Base-by-base conservation (phyloP, 2,113 vertebrate species). In the Theropithecus gelada region DNA sequence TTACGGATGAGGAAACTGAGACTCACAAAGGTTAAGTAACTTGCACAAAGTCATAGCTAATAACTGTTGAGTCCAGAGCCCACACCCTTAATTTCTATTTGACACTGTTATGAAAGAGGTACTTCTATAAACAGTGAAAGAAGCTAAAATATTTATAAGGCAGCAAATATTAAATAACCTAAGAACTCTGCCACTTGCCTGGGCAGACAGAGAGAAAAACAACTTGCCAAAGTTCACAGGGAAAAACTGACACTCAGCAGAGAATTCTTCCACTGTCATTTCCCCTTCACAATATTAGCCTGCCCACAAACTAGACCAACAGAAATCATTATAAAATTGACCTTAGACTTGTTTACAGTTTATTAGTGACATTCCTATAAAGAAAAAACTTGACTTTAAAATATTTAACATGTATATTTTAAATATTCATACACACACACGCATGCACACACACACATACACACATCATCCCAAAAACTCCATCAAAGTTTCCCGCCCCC, bases 361-460 rank as follows among this genome's bases (percentile, higher is more conserved):
- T 90, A 86, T 88, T 79, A 76, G 40, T 91, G 96, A 90, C 27
- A 59, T 92, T 90, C 12, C 48, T 68, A 48, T 45, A 75, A 94
- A 89, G 25, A 48, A 84, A 82, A 68, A 61, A 70, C 38, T 20
- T 61, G 59, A 48, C 66, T 30, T 61, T 57, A 75, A 70, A 55
- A 94, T 79, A 27, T 89, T 88, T 89, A 88, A 59, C 7, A 72
- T 2, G 30, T 17, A 32, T 32, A 64, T 64, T 32, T 64, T 64
- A 64, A 64, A 64, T 64, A 30, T 30, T 30, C 27, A 32, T 64
- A 14, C 30, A 64, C 30, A 64, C 30, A 64, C 11, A 30, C 17
- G 6, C 18, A 7, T 2, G 2, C 1, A 27, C 8, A 25, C 22
- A 11, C 61, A 64, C 27, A 87, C 25, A 61, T 12, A 64, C 61